A percentile compares a stretch with the other conserved stretches of the same genome.
phyloP scores from a whole-genome alignment of 2,113 vertebrate species.

The Pleuronectes platessa region DNA sequence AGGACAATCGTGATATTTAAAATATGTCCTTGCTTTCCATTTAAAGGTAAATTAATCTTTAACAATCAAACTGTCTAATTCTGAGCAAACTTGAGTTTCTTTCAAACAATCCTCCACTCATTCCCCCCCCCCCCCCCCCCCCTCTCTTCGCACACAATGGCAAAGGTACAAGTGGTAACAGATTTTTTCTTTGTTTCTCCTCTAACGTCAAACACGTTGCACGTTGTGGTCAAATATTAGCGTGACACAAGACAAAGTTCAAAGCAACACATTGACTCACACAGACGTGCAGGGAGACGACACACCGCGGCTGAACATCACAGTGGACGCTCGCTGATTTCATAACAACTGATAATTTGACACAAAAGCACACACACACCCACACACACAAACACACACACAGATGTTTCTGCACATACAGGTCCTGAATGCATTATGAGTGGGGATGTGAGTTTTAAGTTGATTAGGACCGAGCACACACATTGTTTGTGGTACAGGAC shows the following conservation, averaged over 20 bases:
- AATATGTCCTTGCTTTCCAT: too few species aligned
- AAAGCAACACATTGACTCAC: slow-evolving; percentile 35
- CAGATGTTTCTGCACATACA: neutral
- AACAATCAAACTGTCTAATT: too few species aligned
- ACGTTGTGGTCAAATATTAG: slow-evolving; percentile 52
- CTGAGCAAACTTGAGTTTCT: too few species aligned
- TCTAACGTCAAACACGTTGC: slow-evolving; percentile 27
- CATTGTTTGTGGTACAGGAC: too few species aligned
- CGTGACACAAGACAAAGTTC: slow-evolving; percentile 30
- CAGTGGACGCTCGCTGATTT: slow-evolving; percentile 34
- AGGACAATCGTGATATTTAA: too few species aligned
- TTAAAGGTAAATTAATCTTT: too few species aligned
- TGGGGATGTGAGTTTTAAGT: neutral
- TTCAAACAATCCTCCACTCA: neutral
- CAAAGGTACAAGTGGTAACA: slow-evolving; percentile 29
- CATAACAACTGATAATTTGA: slow-evolving; percentile 16
- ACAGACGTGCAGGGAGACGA: slow-evolving; percentile 8
- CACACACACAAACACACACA: neutral
- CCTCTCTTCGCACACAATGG: neutral
- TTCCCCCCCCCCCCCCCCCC: neutral
- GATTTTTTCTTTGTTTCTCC: neutral
- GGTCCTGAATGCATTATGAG: neutral
- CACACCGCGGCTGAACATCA: slow-evolving; percentile 26
- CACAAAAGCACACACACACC: neutral
- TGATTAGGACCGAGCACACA: too few species aligned